Evolutionary conservation across 1,140 invertebrate genomes (phyloP).

Genomic region (Eupristina koningsbergeri): DNA sequence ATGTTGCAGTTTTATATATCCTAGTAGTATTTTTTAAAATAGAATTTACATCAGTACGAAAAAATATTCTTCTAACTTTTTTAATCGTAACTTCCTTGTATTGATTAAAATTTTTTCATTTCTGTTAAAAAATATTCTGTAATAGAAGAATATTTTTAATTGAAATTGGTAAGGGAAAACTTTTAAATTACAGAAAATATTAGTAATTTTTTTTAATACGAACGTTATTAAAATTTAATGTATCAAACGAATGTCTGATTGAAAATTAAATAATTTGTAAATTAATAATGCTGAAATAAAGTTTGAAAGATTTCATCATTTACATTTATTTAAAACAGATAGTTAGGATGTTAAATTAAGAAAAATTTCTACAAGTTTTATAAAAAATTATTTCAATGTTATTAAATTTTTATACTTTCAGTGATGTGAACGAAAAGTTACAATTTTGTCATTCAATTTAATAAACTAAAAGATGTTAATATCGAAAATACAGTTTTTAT

Average conservation of each 20-base stretch:
- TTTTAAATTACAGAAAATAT: no score
- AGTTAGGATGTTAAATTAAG: not conserved
- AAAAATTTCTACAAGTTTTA: not conserved
- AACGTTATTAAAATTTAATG: no score
- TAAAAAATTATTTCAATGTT: not conserved
- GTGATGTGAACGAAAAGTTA: not conserved
- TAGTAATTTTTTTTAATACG: no score
- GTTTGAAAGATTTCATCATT: no score
- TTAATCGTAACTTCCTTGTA: not conserved
- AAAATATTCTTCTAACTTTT: not conserved
- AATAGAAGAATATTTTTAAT: no score
- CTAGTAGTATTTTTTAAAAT: not conserved
- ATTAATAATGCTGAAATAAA: no score
- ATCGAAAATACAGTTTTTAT: conserved; percentile 8
- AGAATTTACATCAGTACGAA: not conserved
- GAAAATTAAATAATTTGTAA: no score
- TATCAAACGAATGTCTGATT: no score
- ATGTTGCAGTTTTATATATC: not conserved
- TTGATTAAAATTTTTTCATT: no score
- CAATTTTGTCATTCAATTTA: not conserved
- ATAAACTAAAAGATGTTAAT: not conserved
- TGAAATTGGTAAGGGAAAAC: no score
- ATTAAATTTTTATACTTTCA: not conserved
- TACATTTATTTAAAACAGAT: no score
- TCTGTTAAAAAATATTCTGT: no score